Evolutionary conservation across 2,888 invertebrate genomes (phyloP).

Genomic region (Tetramorium bicarinatum): DNA sequence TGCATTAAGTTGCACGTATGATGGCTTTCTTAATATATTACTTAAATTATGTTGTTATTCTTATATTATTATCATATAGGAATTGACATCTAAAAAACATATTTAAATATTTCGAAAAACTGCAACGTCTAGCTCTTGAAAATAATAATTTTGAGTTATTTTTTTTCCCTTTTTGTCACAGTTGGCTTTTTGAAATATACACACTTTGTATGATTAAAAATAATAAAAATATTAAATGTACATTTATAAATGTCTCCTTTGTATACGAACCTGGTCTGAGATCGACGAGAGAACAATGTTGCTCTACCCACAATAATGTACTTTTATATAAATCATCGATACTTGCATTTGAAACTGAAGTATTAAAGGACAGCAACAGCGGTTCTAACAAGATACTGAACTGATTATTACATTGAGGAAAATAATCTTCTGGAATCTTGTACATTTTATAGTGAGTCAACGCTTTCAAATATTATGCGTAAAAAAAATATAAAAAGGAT

Average conservation of each 20-base stretch:
- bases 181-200: background rate
- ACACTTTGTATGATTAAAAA: background rate
- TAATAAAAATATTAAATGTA: background rate
- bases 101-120: background rate
- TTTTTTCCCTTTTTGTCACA: background rate
- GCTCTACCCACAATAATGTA: constrained; percentile 97
- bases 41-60: constrained; percentile 7
- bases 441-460: background rate
- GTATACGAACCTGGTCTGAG: constrained; percentile 93
- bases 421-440: background rate
- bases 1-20: background rate
- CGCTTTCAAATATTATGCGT: background rate
- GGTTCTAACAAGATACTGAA: constrained; percentile 97
- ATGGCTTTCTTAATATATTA: background rate
- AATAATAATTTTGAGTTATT: background rate
- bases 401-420: constrained; percentile 87
- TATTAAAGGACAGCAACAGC: constrained; percentile 95
- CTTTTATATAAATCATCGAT: constrained; percentile 96
- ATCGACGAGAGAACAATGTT: constrained; percentile 97
- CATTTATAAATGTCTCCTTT: background rate
- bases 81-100: background rate
- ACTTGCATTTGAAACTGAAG: constrained; percentile 96
- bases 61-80: background rate
- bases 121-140: background rate
- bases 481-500: constrained; percentile 88